These are phyloP conservation scores for Acanthornis magna DNA, from an alignment of 2,797 vertebrate genomes.

Conservation along the genomic window DNA sequence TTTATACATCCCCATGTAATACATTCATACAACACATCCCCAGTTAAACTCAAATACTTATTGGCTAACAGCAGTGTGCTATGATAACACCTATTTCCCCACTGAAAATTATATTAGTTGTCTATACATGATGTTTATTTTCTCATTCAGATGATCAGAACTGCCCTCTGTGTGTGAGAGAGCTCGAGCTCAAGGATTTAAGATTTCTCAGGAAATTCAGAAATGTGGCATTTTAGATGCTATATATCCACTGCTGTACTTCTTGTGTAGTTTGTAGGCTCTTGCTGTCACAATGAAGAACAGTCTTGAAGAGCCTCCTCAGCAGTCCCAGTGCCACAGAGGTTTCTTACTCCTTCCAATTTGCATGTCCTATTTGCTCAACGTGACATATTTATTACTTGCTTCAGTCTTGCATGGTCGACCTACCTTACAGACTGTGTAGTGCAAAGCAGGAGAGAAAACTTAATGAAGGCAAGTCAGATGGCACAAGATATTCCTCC, in stretches of 20 bases:
- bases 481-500: not conserved
- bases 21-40: not conserved
- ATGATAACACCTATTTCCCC: not conserved
- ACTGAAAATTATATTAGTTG: not conserved
- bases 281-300: conserved; percentile 31
- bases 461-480: conserved; percentile 2
- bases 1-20: too few species aligned
- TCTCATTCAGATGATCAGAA: not conserved
- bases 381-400: conserved; percentile 9
- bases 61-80: not conserved
- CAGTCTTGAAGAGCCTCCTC: conserved; percentile 1
- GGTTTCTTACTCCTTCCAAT: not conserved
- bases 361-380: conserved; percentile 41
- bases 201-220: not conserved
- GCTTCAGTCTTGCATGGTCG: conserved; percentile 26
- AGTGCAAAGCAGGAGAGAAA: conserved; percentile 7
- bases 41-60: not conserved
- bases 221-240: not conserved
- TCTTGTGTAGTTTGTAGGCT: not conserved
- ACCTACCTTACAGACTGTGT: conserved; percentile 4
- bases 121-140: not conserved
- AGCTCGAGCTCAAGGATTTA: not conserved
- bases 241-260: not conserved
- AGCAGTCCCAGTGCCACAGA: not conserved
- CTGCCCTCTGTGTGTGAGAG: not conserved